These are phyloP conservation scores for Archips crataeganus DNA, from an alignment of 2,888 invertebrate genomes.

Conservation along the genomic window DNA sequence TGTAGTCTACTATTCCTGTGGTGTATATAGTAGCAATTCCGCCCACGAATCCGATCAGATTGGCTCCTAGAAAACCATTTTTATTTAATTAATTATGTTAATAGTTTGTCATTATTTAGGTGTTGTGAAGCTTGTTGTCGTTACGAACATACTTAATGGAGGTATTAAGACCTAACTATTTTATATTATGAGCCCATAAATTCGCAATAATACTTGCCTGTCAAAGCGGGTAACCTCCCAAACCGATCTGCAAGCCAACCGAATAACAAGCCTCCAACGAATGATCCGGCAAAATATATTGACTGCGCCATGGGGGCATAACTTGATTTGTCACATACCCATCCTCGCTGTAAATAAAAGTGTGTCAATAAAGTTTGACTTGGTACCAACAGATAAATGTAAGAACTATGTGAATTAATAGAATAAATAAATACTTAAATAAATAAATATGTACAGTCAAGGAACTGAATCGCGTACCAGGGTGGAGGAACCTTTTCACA, in stretches of 20 bases:
- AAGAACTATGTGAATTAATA: no score
- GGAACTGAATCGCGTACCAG: no score
- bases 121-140: no score
- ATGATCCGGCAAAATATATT: constrained; percentile 60
- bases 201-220: constrained; percentile 52
- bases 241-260: constrained; percentile 63
- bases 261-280: constrained; percentile 60
- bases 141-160: no score
- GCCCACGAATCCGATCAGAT: constrained; percentile 87
- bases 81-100: background rate
- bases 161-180: no score
- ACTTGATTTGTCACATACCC: constrained; percentile 63
- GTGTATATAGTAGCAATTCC: constrained; percentile 89
- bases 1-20: constrained; percentile 89
- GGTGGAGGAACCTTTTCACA: no score
- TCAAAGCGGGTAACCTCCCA: constrained; percentile 63
- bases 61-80: constrained; percentile 81
- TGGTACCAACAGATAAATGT: no score
- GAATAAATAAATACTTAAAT: no score
- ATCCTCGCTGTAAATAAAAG: constrained; percentile 58
- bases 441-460: no score
- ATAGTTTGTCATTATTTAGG: no score
- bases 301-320: constrained; percentile 60
- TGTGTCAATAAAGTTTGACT: constrained; percentile 1
- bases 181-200: background rate